Percentiles rank a stretch among this genome's conserved stretches.
These are phyloP conservation scores for Eupithecia dodoneata DNA, from an alignment of 2,888 invertebrate species.

Conservation along the genomic window DNA sequence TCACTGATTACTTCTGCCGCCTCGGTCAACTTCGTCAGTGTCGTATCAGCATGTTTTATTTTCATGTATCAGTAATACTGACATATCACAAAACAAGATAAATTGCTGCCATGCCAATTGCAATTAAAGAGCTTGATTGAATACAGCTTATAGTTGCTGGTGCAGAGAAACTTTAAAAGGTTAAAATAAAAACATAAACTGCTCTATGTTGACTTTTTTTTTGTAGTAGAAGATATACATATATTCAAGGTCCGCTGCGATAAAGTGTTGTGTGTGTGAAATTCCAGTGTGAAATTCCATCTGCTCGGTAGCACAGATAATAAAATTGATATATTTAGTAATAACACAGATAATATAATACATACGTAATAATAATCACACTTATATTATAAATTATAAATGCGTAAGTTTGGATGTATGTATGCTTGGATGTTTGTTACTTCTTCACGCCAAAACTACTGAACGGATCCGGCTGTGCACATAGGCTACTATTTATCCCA, in stretches of 20 bases:
- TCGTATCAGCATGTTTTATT: slow-evolving; percentile 42
- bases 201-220: background rate
- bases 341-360: background rate
- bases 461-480: too few relatives aligned
- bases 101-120: slow-evolving; percentile 4
- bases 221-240: background rate
- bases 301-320: background rate
- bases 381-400: too few relatives aligned
- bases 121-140: slow-evolving; percentile 2
- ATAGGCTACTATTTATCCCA: too few relatives aligned
- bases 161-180: background rate
- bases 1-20: slow-evolving; percentile 58
- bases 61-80: slow-evolving; percentile 22
- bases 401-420: too few relatives aligned
- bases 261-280: background rate
- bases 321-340: too few relatives aligned
- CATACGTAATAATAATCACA: too few relatives aligned
- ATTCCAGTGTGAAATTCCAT: too few relatives aligned
- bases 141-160: background rate
- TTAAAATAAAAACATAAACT: background rate
- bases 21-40: slow-evolving; percentile 46
- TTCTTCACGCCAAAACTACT: too few relatives aligned
- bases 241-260: background rate
- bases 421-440: too few relatives aligned
- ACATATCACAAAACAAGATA: slow-evolving; percentile 7